Evolutionary conservation across 2,113 vertebrate genomes (phyloP).

Genomic region (Tenebrosternarchus preto): DNA sequence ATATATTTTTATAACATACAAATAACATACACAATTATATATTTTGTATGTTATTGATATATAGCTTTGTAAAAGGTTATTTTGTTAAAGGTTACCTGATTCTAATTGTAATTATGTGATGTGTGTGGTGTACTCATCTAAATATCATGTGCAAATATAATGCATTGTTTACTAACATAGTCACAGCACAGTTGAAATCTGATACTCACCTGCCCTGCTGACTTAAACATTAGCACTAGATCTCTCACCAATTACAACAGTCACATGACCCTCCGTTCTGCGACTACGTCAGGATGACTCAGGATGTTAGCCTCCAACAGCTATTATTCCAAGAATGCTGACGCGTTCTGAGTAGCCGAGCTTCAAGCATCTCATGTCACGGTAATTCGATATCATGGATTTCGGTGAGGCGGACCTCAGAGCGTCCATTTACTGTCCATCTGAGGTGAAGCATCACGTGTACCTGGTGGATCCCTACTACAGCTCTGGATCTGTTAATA

Average conservation of each 20-base stretch:
- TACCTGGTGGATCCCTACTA: background rate
- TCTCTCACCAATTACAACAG: background rate
- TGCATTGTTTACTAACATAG: background rate
- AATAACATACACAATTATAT: too few relatives aligned
- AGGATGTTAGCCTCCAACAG: background rate
- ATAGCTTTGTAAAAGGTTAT: background rate
- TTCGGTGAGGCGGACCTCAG: too few relatives aligned
- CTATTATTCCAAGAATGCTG: background rate
- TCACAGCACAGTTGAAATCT: background rate
- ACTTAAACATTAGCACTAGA: background rate
- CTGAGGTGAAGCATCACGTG: background rate
- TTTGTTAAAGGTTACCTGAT: background rate
- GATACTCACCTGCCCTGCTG: background rate
- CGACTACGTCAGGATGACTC: slow-evolving; percentile 26
- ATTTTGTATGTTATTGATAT: background rate
- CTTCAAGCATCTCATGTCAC: background rate
- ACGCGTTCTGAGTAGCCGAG: slow-evolving; percentile 4
- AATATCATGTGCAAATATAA: background rate
- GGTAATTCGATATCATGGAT: too few relatives aligned
- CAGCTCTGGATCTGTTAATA: background rate
- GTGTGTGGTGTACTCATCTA: background rate
- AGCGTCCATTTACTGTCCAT: background rate
- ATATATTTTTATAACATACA: too few relatives aligned
- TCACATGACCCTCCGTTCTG: background rate
- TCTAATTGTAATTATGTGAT: too few relatives aligned